Conservation (phyloP, 1,140 invertebrate genomes). For the Euura saliciscinereae region DNA sequence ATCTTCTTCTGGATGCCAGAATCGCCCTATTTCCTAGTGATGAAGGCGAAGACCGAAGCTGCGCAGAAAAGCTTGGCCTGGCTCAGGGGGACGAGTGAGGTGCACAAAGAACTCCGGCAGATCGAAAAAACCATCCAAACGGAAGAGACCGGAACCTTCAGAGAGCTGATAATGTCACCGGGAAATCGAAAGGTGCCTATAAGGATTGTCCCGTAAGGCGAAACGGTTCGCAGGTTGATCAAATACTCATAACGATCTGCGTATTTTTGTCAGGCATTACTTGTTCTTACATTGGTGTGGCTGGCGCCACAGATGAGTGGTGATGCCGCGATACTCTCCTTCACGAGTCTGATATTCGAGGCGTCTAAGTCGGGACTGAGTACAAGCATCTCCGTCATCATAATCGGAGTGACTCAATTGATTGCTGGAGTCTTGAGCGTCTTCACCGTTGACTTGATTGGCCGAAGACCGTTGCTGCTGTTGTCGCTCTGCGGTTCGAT, state of each 20-base stretch:
- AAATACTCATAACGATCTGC: too few relatives aligned
- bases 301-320: conserved; percentile 75
- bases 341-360: conserved; percentile 73
- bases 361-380: conserved; percentile 57
- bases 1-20: conserved; percentile 72
- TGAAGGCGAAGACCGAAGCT: conserved; percentile 60
- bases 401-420: conserved; percentile 72
- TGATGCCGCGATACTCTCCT: conserved; percentile 73
- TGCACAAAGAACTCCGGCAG: conserved; percentile 66
- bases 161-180: conserved; percentile 61
- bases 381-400: conserved; percentile 63
- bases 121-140: conserved; percentile 65
- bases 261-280: conserved; percentile 52
- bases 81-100: conserved; percentile 63
- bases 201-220: too few relatives aligned
- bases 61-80: conserved; percentile 64
- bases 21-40: conserved; percentile 72
- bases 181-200: conserved; percentile 60
- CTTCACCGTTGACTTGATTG: conserved; percentile 70
- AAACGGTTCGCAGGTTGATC: too few relatives aligned
- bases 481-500: conserved; percentile 63
- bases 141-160: conserved; percentile 59
- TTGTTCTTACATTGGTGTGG: conserved; percentile 67
- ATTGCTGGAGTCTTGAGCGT: conserved; percentile 62
- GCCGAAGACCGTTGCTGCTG: conserved; percentile 69